Percentiles rank a stretch among this genome's conserved stretches.
Conservation (phyloP, 1,140 invertebrate species). For the Apis cerana region DNA sequence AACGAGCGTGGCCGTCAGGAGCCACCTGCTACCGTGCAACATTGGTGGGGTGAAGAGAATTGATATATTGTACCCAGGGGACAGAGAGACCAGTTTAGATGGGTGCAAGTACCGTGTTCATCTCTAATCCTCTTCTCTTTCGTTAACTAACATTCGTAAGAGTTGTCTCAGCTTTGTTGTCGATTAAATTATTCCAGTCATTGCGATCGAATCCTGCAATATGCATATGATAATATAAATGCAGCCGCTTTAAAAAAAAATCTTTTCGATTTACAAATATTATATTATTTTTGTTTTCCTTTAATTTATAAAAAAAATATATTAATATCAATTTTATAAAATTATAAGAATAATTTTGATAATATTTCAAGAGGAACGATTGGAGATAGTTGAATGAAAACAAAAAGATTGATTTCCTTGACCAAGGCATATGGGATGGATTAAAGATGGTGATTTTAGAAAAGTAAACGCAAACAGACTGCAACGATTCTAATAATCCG, state of each 20-base stretch:
- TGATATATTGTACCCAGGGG: constrained; percentile 80
- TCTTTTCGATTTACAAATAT: not conserved
- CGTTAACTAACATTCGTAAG: constrained; percentile 63
- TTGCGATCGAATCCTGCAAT: not conserved
- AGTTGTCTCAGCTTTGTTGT: constrained; percentile 46
- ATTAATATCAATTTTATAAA: not conserved
- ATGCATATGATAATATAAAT: too few relatives aligned
- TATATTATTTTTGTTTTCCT: not conserved
- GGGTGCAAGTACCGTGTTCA: constrained; percentile 33
- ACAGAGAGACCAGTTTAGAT: constrained; percentile 43
- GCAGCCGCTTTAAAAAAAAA: too few relatives aligned
- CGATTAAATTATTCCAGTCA: constrained; percentile 52
- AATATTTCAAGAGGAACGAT: not conserved
- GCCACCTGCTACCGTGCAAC: constrained; percentile 78
- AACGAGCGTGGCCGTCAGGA: constrained; percentile 72
- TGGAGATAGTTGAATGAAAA: not conserved
- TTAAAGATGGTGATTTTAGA: constrained; percentile 68
- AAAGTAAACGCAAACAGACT: constrained; percentile 66
- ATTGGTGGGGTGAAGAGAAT: constrained; percentile 68
- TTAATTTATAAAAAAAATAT: not conserved
- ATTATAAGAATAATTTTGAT: not conserved
- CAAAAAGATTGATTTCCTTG: not conserved
- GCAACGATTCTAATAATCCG: constrained; percentile 71
- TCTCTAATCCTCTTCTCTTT: constrained; percentile 44
- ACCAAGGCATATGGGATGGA: constrained; percentile 71